These are phyloP conservation scores for Ophonus ardosiacus DNA, from an alignment of 2,888 invertebrate species.

Conservation along the genomic window DNA sequence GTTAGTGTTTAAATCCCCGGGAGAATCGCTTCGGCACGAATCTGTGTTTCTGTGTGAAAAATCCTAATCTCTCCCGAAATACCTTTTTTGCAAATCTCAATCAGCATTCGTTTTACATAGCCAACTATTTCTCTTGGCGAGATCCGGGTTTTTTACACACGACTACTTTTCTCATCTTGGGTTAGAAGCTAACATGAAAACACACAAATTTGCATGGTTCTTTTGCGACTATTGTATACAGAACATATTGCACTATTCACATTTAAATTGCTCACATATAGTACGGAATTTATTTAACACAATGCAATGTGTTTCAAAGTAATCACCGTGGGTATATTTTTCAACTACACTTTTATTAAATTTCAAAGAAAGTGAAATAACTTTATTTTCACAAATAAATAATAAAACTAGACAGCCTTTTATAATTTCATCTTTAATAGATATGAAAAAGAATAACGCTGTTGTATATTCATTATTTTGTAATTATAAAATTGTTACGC, in stretches of 20 bases:
- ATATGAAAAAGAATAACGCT: neutral
- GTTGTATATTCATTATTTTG: constrained; percentile 4
- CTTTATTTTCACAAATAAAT: neutral
- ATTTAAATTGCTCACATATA: constrained; percentile 28
- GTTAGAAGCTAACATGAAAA: constrained; percentile 28
- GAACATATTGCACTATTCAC: constrained; percentile 41
- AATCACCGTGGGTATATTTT: constrained; percentile 8
- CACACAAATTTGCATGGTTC: constrained; percentile 37
- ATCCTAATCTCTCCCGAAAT: constrained; percentile 27
- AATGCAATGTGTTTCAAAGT: neutral
- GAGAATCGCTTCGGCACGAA: neutral
- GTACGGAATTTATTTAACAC: neutral
- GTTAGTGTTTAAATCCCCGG: neutral
- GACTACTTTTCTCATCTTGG: constrained; percentile 40
- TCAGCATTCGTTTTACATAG: constrained; percentile 39
- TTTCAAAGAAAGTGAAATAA: neutral
- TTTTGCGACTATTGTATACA: constrained; percentile 15
- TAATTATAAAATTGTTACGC: constrained; percentile 24
- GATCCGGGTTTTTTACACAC: constrained; percentile 26
- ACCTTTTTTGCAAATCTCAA: constrained; percentile 41
- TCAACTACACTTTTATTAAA: neutral
- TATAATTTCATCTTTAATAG: neutral
- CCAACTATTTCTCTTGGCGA: constrained; percentile 31
- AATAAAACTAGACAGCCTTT: neutral
- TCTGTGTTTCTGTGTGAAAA: neutral